Conservation (phyloP, 2,888 invertebrate genomes). For the Gibbula magus region DNA sequence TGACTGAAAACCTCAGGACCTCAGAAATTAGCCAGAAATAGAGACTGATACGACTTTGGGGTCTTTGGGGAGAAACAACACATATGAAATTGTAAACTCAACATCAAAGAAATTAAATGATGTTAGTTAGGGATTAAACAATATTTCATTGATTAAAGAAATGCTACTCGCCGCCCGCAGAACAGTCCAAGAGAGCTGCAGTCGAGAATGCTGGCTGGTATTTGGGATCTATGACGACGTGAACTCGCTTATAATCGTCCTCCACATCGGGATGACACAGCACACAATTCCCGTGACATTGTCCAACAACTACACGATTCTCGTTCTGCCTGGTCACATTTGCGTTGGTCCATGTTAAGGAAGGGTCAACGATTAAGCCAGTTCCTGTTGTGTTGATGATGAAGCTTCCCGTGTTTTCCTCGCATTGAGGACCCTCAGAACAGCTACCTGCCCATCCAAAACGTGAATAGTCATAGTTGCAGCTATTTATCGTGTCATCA, state of each 20-base stretch:
- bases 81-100: too few relatives aligned
- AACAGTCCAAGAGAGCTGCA: neutral
- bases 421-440: neutral
- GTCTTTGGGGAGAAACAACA: too few relatives aligned
- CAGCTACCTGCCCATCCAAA: neutral
- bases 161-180: too few relatives aligned
- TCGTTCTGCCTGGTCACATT: neutral
- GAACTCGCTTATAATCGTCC: neutral
- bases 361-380: neutral
- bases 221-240: neutral
- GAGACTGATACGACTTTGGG: too few relatives aligned
- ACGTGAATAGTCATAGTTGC: neutral
- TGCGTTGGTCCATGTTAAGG: neutral
- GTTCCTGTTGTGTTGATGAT: neutral
- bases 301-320: neutral
- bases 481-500: too few relatives aligned
- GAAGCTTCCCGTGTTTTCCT: neutral
- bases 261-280: neutral
- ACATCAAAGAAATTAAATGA: too few relatives aligned
- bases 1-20: too few relatives aligned
- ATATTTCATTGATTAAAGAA: too few relatives aligned
- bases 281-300: neutral
- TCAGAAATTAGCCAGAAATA: too few relatives aligned
- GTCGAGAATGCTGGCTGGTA: neutral
- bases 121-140: too few relatives aligned